These are phyloP conservation scores for Adoxophyes honmai DNA, from an alignment of 1,140 invertebrate genomes.

Conservation along the genomic window DNA sequence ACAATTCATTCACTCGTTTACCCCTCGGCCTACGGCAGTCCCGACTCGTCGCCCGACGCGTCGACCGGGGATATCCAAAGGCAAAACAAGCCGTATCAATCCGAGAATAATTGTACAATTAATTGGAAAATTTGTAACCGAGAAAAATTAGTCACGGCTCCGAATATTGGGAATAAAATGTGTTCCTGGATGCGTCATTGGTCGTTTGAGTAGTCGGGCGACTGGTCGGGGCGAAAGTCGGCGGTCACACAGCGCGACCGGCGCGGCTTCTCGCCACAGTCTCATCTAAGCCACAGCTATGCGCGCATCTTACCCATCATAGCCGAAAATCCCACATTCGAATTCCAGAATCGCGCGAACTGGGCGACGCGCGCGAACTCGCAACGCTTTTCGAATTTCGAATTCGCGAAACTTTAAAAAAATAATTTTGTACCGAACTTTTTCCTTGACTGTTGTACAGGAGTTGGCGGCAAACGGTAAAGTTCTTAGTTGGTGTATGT, in stretches of 20 bases:
- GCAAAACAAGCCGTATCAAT: not conserved
- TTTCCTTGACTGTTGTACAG: constrained; percentile 42
- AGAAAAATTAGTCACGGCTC: constrained; percentile 30
- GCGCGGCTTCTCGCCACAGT: constrained; percentile 67
- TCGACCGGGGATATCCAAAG: constrained; percentile 3
- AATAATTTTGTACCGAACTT: constrained; percentile 26
- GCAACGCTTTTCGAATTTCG: constrained; percentile 25
- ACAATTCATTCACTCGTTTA: constrained; percentile 46
- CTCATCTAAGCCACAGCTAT: constrained; percentile 75
- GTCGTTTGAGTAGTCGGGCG: constrained; percentile 65
- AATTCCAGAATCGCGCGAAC: constrained; percentile 45
- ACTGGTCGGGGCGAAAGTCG: constrained; percentile 74
- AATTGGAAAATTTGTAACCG: not conserved
- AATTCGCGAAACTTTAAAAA: constrained; percentile 39
- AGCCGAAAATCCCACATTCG: constrained; percentile 67
- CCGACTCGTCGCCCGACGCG: constrained; percentile 20
- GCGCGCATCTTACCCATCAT: constrained; percentile 72
- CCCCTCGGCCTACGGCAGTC: constrained; percentile 40
- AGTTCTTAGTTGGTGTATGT: constrained; percentile 67
- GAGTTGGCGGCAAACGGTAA: constrained; percentile 69
- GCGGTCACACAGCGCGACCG: constrained; percentile 59
- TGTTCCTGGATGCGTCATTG: constrained; percentile 67
- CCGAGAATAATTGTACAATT: not conserved
- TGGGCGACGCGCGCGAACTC: constrained; percentile 61
- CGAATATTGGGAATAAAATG: constrained; percentile 50